Conservation (phyloP, 1,140 invertebrate species). For the Metopolophium dirhodum region DNA sequence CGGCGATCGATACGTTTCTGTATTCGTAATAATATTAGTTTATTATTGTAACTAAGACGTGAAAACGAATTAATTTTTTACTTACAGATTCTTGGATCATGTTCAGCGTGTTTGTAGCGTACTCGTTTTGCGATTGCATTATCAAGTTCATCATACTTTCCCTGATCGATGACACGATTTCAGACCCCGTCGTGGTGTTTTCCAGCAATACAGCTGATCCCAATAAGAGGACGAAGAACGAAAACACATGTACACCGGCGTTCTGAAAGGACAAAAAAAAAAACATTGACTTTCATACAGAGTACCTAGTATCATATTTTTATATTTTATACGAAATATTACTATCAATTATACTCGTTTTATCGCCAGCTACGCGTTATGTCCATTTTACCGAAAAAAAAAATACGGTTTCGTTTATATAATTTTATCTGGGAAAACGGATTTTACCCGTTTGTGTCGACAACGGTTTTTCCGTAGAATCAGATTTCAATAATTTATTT, state of each 20-base stretch:
- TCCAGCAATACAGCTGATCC: slow-evolving; percentile 80
- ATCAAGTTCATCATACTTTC: slow-evolving; percentile 76
- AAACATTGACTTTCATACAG: no score
- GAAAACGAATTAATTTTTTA: background rate
- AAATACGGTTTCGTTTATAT: background rate
- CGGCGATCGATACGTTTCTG: no score
- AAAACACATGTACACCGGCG: slow-evolving; percentile 72
- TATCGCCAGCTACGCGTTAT: background rate
- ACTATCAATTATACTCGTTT: background rate
- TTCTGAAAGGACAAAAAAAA: slow-evolving; percentile 68
- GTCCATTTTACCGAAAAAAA: background rate
- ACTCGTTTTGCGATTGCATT: slow-evolving; percentile 70
- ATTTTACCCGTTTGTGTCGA: background rate
- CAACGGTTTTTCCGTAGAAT: background rate
- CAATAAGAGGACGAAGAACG: slow-evolving; percentile 74
- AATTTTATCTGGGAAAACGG: background rate
- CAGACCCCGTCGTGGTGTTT: slow-evolving; percentile 79
- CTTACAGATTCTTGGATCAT: slow-evolving; percentile 86
- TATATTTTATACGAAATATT: no score
- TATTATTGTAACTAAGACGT: no score
- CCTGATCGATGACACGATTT: slow-evolving; percentile 76
- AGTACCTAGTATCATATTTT: no score
- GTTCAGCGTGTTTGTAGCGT: slow-evolving; percentile 69
- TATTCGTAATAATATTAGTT: no score
- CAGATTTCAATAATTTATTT: background rate